Conservation (phyloP, 2,888 invertebrate species). For the Epiblema foenella region DNA sequence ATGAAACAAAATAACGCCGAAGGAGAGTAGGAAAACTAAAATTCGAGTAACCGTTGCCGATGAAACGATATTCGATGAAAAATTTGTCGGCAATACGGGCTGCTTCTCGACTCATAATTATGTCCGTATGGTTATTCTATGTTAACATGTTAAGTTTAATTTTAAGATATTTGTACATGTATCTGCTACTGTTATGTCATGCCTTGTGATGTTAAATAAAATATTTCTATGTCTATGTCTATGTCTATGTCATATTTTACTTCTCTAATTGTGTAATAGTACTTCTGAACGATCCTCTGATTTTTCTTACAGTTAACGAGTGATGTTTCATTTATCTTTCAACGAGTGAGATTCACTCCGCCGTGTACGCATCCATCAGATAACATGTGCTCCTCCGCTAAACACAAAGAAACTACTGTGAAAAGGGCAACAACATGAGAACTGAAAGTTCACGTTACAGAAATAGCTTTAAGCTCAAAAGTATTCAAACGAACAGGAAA, state of each 20-base stretch:
- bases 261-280: constrained; percentile 22
- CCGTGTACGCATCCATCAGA: constrained; percentile 27
- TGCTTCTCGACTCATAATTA: no score
- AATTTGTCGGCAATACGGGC: no score
- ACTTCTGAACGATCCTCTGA: background rate
- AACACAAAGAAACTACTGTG: constrained; percentile 45
- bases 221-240: no score
- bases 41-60: no score
- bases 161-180: no score
- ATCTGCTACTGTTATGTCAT: no score
- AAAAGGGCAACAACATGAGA: constrained; percentile 33
- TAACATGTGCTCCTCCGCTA: constrained; percentile 32
- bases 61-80: no score
- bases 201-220: no score
- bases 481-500: constrained; percentile 9
- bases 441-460: constrained; percentile 42
- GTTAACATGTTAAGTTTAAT: no score
- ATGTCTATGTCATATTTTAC: constrained; percentile 9
- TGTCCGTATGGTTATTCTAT: no score
- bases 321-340: constrained; percentile 22
- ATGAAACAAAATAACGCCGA: no score
- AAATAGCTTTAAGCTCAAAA: constrained; percentile 24
- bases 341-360: constrained; percentile 20
- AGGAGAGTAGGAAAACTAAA: no score
- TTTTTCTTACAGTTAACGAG: constrained; percentile 12